Conservation (phyloP, 1,140 invertebrate species). For the Trichoplusia ni region DNA sequence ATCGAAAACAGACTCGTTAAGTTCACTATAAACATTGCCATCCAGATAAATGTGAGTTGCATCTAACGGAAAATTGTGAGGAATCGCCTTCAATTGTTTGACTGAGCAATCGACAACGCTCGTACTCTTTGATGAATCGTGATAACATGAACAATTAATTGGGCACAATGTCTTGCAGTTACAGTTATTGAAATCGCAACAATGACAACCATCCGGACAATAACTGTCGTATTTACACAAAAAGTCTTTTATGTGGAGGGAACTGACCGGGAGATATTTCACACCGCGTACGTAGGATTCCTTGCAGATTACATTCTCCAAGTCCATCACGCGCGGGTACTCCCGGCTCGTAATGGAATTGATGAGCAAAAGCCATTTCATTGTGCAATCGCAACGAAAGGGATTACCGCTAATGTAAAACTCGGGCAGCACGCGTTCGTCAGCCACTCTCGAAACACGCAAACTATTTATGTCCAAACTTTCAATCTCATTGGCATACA, state of each 20-base stretch:
- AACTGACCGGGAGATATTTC: slow-evolving; percentile 86
- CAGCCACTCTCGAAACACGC: slow-evolving; percentile 84
- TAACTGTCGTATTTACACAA: slow-evolving; percentile 91
- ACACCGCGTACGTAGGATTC: slow-evolving; percentile 89
- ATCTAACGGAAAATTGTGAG: slow-evolving; percentile 91
- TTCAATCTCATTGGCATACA: slow-evolving; percentile 91
- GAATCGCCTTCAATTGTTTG: slow-evolving; percentile 86
- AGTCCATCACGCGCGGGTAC: slow-evolving; percentile 91
- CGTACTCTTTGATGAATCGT: slow-evolving; percentile 92
- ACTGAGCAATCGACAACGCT: slow-evolving; percentile 92
- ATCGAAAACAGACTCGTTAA: slow-evolving; percentile 92
- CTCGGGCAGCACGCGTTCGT: slow-evolving; percentile 86
- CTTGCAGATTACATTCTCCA: slow-evolving; percentile 91
- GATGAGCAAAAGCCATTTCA: slow-evolving; percentile 93
- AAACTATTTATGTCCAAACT: slow-evolving; percentile 90
- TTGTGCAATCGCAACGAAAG: slow-evolving; percentile 93
- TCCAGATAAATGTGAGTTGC: slow-evolving; percentile 95
- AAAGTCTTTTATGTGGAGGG: slow-evolving; percentile 88
- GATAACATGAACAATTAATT: slow-evolving; percentile 92
- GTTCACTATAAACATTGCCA: slow-evolving; percentile 87
- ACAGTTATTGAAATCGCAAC: slow-evolving; percentile 93
- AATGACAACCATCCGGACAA: slow-evolving; percentile 92
- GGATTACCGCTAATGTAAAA: slow-evolving; percentile 94
- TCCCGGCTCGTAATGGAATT: slow-evolving; percentile 87
- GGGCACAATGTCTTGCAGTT: slow-evolving; percentile 94